These are phyloP conservation scores for Sycon ciliatum DNA, from an alignment of 37 sponge, comb jelly and placozoan species.

Conservation along the genomic window DNA sequence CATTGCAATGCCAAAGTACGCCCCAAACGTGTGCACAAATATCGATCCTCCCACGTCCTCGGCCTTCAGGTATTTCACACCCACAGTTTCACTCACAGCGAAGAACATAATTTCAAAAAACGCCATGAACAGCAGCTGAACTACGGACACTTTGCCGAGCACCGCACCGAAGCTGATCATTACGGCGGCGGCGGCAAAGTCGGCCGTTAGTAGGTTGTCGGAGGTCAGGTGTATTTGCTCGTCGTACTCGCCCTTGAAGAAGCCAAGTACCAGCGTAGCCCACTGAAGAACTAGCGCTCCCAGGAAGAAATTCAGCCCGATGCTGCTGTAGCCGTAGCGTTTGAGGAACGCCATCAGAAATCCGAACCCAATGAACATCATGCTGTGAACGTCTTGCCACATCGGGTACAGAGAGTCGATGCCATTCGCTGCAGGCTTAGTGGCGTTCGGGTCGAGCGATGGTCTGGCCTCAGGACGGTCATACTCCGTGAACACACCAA, in stretches of 20 bases:
- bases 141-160: conserved; percentile 63
- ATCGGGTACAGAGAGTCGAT: conserved; percentile 30
- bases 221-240: too few species aligned
- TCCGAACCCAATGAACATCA: conserved; percentile 83
- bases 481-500: conserved; percentile 58
- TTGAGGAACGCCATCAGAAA: conserved; percentile 81
- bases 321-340: conserved; percentile 69
- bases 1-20: conserved; percentile 85
- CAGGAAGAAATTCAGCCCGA: conserved; percentile 68
- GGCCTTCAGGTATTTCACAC: too few species aligned
- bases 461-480: too few species aligned
- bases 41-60: conserved; percentile 85
- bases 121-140: conserved; percentile 68
- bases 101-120: conserved; percentile 71
- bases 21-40: conserved; percentile 86
- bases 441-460: background rate
- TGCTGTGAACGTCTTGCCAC: conserved; percentile 84
- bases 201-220: conserved; percentile 66
- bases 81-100: conserved; percentile 59
- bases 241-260: too few species aligned
- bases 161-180: conserved; percentile 83
- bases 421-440: background rate
- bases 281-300: conserved; percentile 75
- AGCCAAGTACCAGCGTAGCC: conserved; percentile 59
- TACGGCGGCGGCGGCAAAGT: conserved; percentile 76